These are phyloP conservation scores for Lutraria lutraria DNA, from an alignment of 2,888 invertebrate species.

Conservation along the genomic window DNA sequence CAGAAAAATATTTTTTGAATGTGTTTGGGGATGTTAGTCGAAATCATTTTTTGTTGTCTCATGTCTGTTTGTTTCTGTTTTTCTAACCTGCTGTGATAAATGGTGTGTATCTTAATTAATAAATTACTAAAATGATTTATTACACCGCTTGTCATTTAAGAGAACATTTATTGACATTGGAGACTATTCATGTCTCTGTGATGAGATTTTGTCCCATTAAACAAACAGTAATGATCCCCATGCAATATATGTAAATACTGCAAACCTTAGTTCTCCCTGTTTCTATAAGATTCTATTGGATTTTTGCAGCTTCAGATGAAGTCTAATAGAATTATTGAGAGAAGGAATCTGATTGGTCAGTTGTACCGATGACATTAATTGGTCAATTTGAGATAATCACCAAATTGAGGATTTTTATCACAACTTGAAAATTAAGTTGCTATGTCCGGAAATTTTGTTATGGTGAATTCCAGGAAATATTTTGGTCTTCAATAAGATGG, in stretches of 20 bases:
- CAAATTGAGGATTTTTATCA: constrained; percentile 10
- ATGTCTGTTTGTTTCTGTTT: too few relatives aligned
- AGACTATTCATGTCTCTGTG: constrained; percentile 1
- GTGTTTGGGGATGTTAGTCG: too few relatives aligned
- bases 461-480: neutral
- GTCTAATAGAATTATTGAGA: constrained; percentile 7
- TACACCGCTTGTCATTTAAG: neutral
- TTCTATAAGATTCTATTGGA: constrained; percentile 25
- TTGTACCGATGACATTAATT: constrained; percentile 12
- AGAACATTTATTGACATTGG: neutral
- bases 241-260: constrained; percentile 34
- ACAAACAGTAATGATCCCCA: constrained; percentile 11
- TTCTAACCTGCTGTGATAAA: neutral
- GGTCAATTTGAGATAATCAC: constrained; percentile 23
- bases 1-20: too few relatives aligned
- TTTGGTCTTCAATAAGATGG: neutral
- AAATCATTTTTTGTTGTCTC: too few relatives aligned
- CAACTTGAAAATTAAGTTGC: neutral
- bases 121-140: neutral
- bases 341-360: constrained; percentile 12
- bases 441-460: neutral
- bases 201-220: constrained; percentile 12
- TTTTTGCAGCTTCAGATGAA: neutral
- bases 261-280: neutral
- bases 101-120: neutral